Base-by-base conservation (phyloP, 2,113 vertebrate species). In the Pimephales promelas region DNA sequence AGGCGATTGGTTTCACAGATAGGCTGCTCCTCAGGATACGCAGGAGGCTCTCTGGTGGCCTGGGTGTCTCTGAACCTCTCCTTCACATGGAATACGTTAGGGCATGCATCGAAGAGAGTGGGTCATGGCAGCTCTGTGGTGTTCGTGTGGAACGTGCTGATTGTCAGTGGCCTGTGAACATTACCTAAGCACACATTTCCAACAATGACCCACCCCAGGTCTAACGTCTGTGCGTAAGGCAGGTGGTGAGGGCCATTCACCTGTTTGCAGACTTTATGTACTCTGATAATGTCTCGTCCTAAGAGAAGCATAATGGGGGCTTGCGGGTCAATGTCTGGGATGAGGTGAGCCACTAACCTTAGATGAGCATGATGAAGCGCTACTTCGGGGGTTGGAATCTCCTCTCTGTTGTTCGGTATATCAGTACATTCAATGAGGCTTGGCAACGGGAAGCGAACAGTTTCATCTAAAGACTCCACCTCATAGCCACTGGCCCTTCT, bases 351-450 rank as follows among this genome's bases (percentile, higher is more conserved):
- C 8, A 84, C 40, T n/a, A 80, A 85, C 70, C 40, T 87, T 18
- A 85, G 10, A 8, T 85, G 83, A 13, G 47, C 13, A 10, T 87
- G 85, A 45, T 62, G 61, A 4, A 22, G 40, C 8, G 75, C 85
- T 1, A 61, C 81, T 9, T 80, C 34, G 3, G 85, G 83, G 1
- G 79, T 87, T 34, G 34, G 34, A 11, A 45, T 59, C 76, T 0
- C 34, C 34, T 78, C 73, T 72, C 81, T 82, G 26, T 83, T 72
- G 7, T 87, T 77, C 0, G 81, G 86, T 13, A 89, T 87, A 3
- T 87, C 49, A 5, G 87, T 76, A 61, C 84, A 89, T n/a, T 86
- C 84, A n/a, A 86, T 85, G 2, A 86, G 88, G 7, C 81, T 88
- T 34, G 82, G 84, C 22, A 82, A 28, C 61, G 79, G 18, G 59